Evolutionary conservation across 2,797 vertebrate species (phyloP), one percentile per base, ranked within the genome.

Genomic region (Lophius americanus): DNA sequence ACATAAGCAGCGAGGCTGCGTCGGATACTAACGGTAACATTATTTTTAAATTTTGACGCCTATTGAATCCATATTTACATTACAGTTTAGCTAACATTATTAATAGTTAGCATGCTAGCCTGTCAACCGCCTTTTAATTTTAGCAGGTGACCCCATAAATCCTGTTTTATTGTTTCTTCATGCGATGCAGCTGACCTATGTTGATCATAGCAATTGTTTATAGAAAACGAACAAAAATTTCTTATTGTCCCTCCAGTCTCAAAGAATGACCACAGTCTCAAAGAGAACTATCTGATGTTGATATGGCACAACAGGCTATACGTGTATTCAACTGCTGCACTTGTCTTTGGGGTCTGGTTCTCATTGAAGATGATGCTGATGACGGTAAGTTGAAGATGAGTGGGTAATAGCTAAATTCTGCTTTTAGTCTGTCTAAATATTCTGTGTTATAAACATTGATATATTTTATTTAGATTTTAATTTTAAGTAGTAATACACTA

Each of bases 221-320:
- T 6, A 23, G 36, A 38, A 14, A 23, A n/a, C 6, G 53, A 6
- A 32, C 38, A 6, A 43, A 7, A 37, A 7, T 57, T n/a, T 47
- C 7, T 1, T 36, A 6, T 10, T n/a, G 5, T 59, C 9, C 13
- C 4, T 60, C 3, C 64, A 90, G 78, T 47, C 56, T 70, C 89
- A 3, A 60, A 91, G 71, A 84, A 90, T 66, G 68, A 1, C 0
- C 92, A 83, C 93, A 79, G 57, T 53, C 75, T 72, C 38, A 42
- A 78, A 13, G 90, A 82, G 54, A 67, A 86, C n/a, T 89, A 73
- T 12, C 64, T 96, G 49, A 55, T 83, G 53, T 85, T 84, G 1
- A 12, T 95, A 7, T 98, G 98, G 97, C 89, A 94, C 71, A 92
- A 94, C 91, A 92, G 96, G 43, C 79, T 95, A 60, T 98, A 95